Conservation (phyloP, 2,888 invertebrate species). For the Hofmannophila pseudospretella region DNA sequence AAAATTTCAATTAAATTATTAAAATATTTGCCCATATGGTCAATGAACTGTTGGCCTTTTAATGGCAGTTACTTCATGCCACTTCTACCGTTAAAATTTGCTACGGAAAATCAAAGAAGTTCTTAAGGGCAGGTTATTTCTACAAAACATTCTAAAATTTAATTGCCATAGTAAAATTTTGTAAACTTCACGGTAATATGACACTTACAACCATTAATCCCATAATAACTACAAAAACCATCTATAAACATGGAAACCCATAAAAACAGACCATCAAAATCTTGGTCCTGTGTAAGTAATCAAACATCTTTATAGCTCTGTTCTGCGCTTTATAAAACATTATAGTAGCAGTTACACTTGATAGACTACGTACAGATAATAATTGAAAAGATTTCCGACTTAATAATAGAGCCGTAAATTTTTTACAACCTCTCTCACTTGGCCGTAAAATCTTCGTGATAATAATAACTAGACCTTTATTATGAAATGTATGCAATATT, state of each 20-base stretch:
- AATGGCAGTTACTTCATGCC: no score
- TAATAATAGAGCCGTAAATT: constrained; percentile 37
- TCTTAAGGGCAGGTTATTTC: no score
- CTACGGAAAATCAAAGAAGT: no score
- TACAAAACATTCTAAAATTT: no score
- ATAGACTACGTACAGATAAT: constrained; percentile 3
- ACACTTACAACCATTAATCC: no score
- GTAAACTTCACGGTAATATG: no score
- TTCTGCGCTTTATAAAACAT: constrained; percentile 2
- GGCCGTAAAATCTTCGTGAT: constrained; percentile 25
- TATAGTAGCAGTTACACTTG: background rate
- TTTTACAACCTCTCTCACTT: constrained; percentile 25
- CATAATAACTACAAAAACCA: no score
- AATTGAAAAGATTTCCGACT: constrained; percentile 20
- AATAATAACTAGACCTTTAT: constrained; percentile 15
- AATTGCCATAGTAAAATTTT: no score
- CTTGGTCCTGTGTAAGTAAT: constrained; percentile 1
- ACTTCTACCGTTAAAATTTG: no score
- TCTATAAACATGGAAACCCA: background rate
- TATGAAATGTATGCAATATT: constrained; percentile 7
- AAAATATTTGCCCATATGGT: no score
- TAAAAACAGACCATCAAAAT: background rate
- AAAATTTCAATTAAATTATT: no score
- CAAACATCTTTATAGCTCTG: constrained; percentile 23
- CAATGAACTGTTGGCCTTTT: no score